Conservation (phyloP, 1,140 invertebrate genomes). For the Drosophila rhopaloa region DNA sequence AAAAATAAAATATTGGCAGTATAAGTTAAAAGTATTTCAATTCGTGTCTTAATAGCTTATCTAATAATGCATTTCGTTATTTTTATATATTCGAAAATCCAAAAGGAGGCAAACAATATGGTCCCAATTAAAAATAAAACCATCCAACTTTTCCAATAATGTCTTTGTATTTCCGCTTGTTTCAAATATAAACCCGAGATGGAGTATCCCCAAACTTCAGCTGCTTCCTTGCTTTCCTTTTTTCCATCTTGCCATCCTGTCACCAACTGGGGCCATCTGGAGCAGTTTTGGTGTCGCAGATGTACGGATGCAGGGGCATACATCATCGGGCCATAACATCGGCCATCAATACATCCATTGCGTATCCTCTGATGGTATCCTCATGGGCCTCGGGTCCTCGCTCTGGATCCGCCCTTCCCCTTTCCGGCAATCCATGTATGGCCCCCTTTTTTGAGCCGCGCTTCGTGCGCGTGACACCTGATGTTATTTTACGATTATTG, state of each 20-base stretch:
- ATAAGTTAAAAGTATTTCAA: too few relatives aligned
- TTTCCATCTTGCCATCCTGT: slow-evolving; percentile 2
- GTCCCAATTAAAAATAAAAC: not conserved
- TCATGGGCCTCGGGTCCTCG: slow-evolving; percentile 3
- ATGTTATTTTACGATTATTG: slow-evolving; percentile 83
- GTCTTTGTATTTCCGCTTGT: not conserved
- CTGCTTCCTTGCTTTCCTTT: slow-evolving; percentile 6
- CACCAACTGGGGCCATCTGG: slow-evolving; percentile 33
- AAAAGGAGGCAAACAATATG: not conserved
- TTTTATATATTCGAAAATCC: too few relatives aligned
- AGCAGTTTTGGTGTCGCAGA: slow-evolving; percentile 19
- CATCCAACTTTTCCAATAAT: not conserved
- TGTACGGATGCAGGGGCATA: slow-evolving; percentile 21
- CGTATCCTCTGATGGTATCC: slow-evolving; percentile 25
- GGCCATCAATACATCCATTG: slow-evolving; percentile 25
- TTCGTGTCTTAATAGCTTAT: too few relatives aligned
- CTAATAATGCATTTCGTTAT: too few relatives aligned
- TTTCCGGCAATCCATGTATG: slow-evolving; percentile 11
- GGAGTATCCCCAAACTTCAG: not conserved
- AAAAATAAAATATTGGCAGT: too few relatives aligned
- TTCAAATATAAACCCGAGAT: not conserved
- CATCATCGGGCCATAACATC: slow-evolving; percentile 37
- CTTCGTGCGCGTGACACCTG: slow-evolving; percentile 77
- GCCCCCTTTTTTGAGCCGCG: slow-evolving; percentile 38
- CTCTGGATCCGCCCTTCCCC: not conserved